Evolutionary conservation across 92 coral and sea anemone species (phyloP), one percentile per base, ranked within the genome.

Genomic region (Nematostella vectensis): DNA sequence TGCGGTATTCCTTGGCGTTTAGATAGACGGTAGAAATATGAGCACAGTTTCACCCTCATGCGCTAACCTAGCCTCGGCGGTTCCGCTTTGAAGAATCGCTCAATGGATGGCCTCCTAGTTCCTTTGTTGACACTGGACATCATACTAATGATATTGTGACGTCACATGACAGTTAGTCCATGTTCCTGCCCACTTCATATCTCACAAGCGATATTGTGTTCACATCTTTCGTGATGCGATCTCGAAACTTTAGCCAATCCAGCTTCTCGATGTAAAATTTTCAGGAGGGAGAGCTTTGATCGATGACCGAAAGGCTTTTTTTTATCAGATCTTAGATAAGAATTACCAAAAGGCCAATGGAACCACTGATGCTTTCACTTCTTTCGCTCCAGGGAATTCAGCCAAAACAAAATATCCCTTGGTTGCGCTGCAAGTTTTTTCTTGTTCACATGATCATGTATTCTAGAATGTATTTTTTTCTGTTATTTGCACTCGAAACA

Each of bases 81-180:
- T 80, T 84, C 88, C 75, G 79, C 85, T 80, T 85, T 80, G 76
- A 70, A 69, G 83, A 85, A 65, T 76, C 62, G 78, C 80, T 85
- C 95, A 85, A 85, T 85, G 88, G 95, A 81, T 67, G 74, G 68
- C 74, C 88, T 78, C 72, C 83, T 87, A 81, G 61, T 70, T 53
- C 84, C 71, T 77, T 81, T 85, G 95, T 85, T 85, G 88, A 85
- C 95, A 85, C 71, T 76, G 82, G 95, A 85, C 95, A 81, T 84
- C 94, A 81, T 67, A 70, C 78, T 71, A 81, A 72, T 63, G 62
- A 72, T 62, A 85, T 85, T 81, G 95, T 85, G 95, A 85, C 95
- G 95, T 85, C 95, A 85, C 55, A 9, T 80, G 95, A 83, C 88
- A 80, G 77, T 51, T 69, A 70, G 68, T 71, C 70, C 65, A 71